Percentiles rank a stretch among this genome's conserved stretches.
Evolutionary conservation across 1,140 invertebrate genomes (phyloP).

Genomic region (Drosophila setifemur): DNA sequence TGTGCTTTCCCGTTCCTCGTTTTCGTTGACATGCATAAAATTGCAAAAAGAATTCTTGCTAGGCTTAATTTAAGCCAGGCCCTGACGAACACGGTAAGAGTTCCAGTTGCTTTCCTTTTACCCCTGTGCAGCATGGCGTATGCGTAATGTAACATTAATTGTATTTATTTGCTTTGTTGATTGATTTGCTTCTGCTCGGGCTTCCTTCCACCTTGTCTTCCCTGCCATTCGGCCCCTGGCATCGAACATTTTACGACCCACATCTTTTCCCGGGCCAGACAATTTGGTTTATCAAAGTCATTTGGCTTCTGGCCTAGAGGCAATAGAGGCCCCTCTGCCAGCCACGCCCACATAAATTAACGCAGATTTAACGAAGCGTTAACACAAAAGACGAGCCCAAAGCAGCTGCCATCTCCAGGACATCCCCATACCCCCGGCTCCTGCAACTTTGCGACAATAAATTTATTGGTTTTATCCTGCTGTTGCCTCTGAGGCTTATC

Average conservation of each 20-base stretch:
- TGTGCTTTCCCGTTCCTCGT: not conserved
- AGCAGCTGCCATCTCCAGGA: slow-evolving; percentile 8
- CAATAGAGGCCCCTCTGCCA: no score
- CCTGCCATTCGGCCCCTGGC: not conserved
- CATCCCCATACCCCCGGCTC: not conserved
- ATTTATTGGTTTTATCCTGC: slow-evolving; percentile 75
- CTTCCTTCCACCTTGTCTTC: not conserved
- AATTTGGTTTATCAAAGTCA: slow-evolving; percentile 77
- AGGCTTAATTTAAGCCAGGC: slow-evolving; percentile 51
- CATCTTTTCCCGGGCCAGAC: slow-evolving; percentile 37
- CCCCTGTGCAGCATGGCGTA: slow-evolving; percentile 50
- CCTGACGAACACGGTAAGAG: not conserved
- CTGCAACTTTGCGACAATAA: slow-evolving; percentile 56
- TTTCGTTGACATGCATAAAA: slow-evolving; percentile 67
- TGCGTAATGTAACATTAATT: slow-evolving; percentile 75
- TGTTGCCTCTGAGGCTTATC: slow-evolving; percentile 44
- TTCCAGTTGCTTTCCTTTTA: no score
- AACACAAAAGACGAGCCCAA: slow-evolving; percentile 28
- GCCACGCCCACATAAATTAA: slow-evolving; percentile 74
- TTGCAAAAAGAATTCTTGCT: slow-evolving; percentile 54
- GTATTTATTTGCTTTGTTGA: slow-evolving; percentile 76
- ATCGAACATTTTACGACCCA: slow-evolving; percentile 19
- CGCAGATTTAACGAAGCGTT: slow-evolving; percentile 72
- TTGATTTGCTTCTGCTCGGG: slow-evolving; percentile 58
- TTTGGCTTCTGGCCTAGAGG: slow-evolving; percentile 50